Evolutionary conservation across 2,888 invertebrate genomes (phyloP).

Genomic region (Drosophila monieri): DNA sequence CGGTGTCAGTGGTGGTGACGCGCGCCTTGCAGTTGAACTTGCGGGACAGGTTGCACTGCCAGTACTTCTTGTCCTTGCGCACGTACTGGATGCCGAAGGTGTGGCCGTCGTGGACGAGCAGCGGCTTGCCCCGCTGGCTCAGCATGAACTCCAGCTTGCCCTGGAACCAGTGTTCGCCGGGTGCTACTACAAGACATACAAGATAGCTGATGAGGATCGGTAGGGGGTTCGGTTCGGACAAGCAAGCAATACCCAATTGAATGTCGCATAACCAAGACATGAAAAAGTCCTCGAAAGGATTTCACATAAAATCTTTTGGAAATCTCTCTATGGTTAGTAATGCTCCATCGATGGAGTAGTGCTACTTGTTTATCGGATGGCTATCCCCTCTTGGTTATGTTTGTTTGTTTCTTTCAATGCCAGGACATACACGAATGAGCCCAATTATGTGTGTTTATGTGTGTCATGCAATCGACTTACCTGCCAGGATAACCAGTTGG

Average conservation of each 20-base stretch:
- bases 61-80: conserved; percentile 84
- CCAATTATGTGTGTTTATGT: conserved; percentile 52
- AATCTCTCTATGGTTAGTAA: conserved; percentile 5
- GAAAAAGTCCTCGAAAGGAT: conserved; percentile 1
- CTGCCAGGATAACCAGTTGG: conserved; percentile 31
- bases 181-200: conserved; percentile 81
- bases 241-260: conserved; percentile 1
- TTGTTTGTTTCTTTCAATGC: conserved; percentile 50
- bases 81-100: conserved; percentile 84
- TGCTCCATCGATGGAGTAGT: background rate
- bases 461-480: conserved; percentile 68
- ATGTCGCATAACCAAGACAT: conserved; percentile 1
- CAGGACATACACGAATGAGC: conserved; percentile 71
- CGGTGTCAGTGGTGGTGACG: conserved; percentile 83
- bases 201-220: conserved; percentile 44
- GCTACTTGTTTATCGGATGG: conserved; percentile 20
- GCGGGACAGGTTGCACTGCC: conserved; percentile 84
- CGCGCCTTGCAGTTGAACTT: conserved; percentile 84
- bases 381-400: conserved; percentile 21
- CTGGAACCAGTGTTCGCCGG: conserved; percentile 84
- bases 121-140: conserved; percentile 84
- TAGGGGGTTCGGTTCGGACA: background rate
- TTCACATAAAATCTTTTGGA: background rate
- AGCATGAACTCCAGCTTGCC: conserved; percentile 84
- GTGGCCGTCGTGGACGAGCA: conserved; percentile 84